Base-by-base conservation (phyloP, 2,113 vertebrate species). In the Tachysurus fulvidraco region DNA sequence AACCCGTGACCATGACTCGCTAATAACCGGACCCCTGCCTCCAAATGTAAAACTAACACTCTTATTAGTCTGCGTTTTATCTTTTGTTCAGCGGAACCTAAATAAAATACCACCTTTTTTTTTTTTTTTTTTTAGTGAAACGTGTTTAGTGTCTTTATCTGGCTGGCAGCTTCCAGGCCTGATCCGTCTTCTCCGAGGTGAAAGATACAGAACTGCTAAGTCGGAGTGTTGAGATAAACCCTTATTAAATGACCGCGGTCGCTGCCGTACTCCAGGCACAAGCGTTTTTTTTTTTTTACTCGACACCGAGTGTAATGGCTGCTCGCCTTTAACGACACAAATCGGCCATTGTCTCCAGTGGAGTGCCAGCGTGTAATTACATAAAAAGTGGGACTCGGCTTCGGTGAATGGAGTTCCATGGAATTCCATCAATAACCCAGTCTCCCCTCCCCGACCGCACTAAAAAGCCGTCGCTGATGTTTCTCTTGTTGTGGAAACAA, bases 401-500 rank as follows among this genome's bases (percentile, higher is more conserved):
- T 54, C 36, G 50, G 83, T 84, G 83, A 85, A 65, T 79, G 84
- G 60, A 79, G 76, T 85, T 67, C 44, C 17, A 46, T 57, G 46
- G 76, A 65, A 79, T 85, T 79, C 60, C 84, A 67, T 85, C 74
- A 85, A 85, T 85, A 79, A 85, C 84, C 60, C 84, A 17, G 59
- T 19, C 50, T 65, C 67, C 76, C 84, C 84, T 17, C 76, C 60
- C 84, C 84, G 36, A 46, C 74, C 55, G 74, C 84, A 79, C 84
- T 79, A 54, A 84, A 84, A 76, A 74, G 83, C 76, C 25, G 5
- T 36, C 52, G 85, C 85, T 78, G 69, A 85, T 78, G 84, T 85
- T 78, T 74, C 84, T 80, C 85, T 69, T 86, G 85, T 86, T 86
- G 85, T 86, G 85, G 77, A 86, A 86, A 86, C 85, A 86, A 86